phyloP scores from a whole-genome alignment of 2,797 vertebrate species.

The Setipinna tenuifilis region DNA sequence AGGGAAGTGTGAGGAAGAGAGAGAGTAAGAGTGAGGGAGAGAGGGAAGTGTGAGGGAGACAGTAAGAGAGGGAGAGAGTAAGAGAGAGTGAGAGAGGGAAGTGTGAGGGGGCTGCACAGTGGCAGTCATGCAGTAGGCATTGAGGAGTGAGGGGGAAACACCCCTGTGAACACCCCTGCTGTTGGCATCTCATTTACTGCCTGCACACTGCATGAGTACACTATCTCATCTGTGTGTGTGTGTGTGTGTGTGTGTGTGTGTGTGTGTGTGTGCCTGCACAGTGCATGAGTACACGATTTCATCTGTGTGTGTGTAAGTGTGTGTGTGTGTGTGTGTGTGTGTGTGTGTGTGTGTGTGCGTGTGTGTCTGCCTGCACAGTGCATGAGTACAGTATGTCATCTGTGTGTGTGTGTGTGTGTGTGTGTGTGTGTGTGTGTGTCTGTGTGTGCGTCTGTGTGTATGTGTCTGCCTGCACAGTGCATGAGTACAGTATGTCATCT shows the following conservation, averaged over 20 bases:
- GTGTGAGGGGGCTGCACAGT: neutral
- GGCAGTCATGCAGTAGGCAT: neutral
- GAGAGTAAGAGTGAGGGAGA: neutral
- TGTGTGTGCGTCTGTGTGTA: too few relatives aligned
- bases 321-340: neutral
- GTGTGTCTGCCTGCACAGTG: neutral
- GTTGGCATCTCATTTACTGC: conserved; percentile 29
- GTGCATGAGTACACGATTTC: too few relatives aligned
- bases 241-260: neutral
- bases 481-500: too few relatives aligned
- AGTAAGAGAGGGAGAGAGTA: too few relatives aligned
- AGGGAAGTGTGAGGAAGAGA: too few relatives aligned
- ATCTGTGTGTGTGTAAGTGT: too few relatives aligned
- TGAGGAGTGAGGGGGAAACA: neutral
- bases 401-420: too few relatives aligned
- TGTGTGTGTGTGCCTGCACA: neutral
- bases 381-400: too few relatives aligned
- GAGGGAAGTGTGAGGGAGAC: too few relatives aligned
- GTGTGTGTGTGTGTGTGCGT: neutral
- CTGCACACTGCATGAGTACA: neutral
- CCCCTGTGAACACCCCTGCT: neutral
- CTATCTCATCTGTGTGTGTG: neutral
- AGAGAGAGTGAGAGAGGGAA: too few relatives aligned
- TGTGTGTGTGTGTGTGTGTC: too few relatives aligned
- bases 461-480: too few relatives aligned